Evolutionary conservation across 2,113 vertebrate species (phyloP), one percentile per base, ranked within the genome.

Genomic region (Delphinapterus leucas): DNA sequence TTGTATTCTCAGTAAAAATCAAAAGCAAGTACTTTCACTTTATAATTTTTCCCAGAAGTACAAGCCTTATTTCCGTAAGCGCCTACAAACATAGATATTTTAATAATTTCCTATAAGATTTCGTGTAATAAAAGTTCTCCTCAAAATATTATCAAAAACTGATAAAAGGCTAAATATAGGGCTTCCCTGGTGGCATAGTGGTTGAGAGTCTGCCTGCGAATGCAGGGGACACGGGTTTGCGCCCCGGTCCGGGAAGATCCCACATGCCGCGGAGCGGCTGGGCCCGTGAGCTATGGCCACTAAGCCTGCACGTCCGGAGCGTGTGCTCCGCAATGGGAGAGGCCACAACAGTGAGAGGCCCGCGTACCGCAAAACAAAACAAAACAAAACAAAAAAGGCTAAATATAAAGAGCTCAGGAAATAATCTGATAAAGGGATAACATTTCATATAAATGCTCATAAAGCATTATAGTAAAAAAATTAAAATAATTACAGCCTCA

Each of bases 21-120:
- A 81, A 97, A 96, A 83, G 9, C 21, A 96, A 85, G 90, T 67
- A 90, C 4, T 93, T 91, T 76, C 53, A 38, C 26, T 68, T 68
- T 65, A 36, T 89, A 86, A 93, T 81, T 86, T 68, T 88, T 17
- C 55, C 26, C 38, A 92, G 28, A 94, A 80, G 55, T 36, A 76
- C 6, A 92, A 55, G 12, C 10, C 55, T 60, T 60, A 20, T 76
- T 88, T 65, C 49, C 91, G 0, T 70, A 81, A 91, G 26, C 13
- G 88, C n/a, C 36, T 84, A 84, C 5, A 89, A 77, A n/a, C 23
- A 33, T 76, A 94, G 86, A 71, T 84, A 70, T 77, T 95, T 70
- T 76, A 88, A 88, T 73, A 76, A 80, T 73, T 55, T 41, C 26
- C 38, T 18, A 1, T 36, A 70, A 85, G 26, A 86, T 26, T 90